Base-by-base conservation (phyloP, 2,797 vertebrate genomes). In the Enteromius fasciolatus region DNA sequence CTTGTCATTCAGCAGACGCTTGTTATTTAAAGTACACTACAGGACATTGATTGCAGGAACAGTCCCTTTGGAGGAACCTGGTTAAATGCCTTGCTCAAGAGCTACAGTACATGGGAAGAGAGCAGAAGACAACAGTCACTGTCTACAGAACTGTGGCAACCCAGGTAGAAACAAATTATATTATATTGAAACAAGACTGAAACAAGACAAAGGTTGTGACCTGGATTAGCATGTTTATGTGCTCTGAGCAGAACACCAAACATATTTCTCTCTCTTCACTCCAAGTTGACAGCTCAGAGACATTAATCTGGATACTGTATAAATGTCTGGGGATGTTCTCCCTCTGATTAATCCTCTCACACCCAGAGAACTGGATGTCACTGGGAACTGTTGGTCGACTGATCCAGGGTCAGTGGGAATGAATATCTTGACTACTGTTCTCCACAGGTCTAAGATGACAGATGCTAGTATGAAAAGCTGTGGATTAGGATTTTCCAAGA, bases 271-370 rank as follows among this genome's bases (percentile, higher is more conserved):
- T 48, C 52, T 57, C 36, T 77, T 20, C 5, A 7, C 18, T 33
- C 41, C 46, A 69, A 46, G 1, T 73, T 61, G 33, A 70, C 64
- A 63, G 46, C 68, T 81, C 59, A 39, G 2, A 67, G 48, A 67
- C 63, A 74, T 72, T 72, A 85, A 79, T 73, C 69, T 67, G 31
- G 25, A 36, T 14, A 72, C 63, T 67, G 12, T 78, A 63, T 41
- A n/a, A 77, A 85, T 61, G 69, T 36, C 69, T 75, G 20, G 18
- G 28, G 68, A 78, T 81, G 39, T 82, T 63, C 50, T 61, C 61
- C 6, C 23, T 78, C 25, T 41, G 73, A 73, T 54, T 78, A 82
- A 68, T 68, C 69, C 59, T 36, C 59, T 77, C 48, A 76, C 73
- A 57, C 33, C 20, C 33, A 78, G 76, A 77, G 64, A 54, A 69